Conservation (phyloP, 2,113 vertebrate genomes). For the Emydocephalus ijimae region DNA sequence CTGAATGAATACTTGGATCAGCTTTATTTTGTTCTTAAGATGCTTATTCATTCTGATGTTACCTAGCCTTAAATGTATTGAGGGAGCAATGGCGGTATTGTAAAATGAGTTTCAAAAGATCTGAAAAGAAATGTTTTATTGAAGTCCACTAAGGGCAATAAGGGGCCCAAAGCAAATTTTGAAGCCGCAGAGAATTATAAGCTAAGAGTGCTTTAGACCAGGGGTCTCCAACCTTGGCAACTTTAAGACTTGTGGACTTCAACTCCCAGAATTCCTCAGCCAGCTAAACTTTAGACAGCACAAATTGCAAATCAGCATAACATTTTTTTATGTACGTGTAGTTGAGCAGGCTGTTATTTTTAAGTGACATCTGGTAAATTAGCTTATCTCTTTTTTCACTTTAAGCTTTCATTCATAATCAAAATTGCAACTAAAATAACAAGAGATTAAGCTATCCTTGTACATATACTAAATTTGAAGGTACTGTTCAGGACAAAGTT, state of each 20-base stretch:
- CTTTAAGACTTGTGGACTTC: no score
- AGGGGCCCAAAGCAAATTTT: neutral
- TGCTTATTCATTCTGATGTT: no score
- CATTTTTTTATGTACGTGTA: neutral
- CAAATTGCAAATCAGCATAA: neutral
- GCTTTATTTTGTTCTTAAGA: neutral
- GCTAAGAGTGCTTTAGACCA: neutral
- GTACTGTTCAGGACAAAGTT: neutral
- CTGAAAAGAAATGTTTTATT: neutral
- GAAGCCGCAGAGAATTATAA: neutral
- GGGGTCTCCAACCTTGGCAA: no score
- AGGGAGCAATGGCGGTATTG: neutral
- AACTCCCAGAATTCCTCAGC: no score
- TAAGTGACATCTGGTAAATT: neutral
- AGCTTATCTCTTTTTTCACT: neutral
- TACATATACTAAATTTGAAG: neutral
- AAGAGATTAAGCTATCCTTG: neutral
- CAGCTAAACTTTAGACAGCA: no score
- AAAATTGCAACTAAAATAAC: neutral
- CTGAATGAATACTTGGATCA: neutral
- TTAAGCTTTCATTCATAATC: neutral
- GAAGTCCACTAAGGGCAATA: neutral
- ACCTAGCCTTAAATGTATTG: neutral
- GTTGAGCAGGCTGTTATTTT: neutral
- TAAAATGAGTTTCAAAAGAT: neutral